A percentile compares a stretch with the other conserved stretches of the same genome.
phyloP scores from a whole-genome alignment of 1,140 invertebrate genomes.

The Brachionus calyciflorus region DNA sequence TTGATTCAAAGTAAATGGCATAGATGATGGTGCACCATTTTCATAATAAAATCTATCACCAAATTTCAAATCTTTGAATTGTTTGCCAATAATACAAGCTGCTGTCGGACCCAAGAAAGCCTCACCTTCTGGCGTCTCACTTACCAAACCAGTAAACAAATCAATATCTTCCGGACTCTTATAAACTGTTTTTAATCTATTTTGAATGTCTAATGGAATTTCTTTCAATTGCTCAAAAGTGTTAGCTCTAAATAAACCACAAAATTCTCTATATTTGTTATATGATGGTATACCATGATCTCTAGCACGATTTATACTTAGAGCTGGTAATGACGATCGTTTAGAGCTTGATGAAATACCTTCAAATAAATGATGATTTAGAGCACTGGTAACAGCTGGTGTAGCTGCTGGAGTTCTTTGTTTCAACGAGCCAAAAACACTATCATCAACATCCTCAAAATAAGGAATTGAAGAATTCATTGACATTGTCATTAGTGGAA shows the following conservation, averaged over 20 bases:
- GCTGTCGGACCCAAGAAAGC: slow-evolving; percentile 89
- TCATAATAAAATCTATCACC: slow-evolving; percentile 92
- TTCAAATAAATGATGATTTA: slow-evolving; percentile 2
- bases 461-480: background rate
- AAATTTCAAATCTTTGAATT: slow-evolving; percentile 79
- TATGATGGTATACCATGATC: slow-evolving; percentile 92
- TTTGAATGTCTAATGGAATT: background rate
- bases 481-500: background rate
- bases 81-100: slow-evolving; percentile 86
- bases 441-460: background rate
- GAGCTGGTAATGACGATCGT: background rate
- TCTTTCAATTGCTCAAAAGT: slow-evolving; percentile 62
- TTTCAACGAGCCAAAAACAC: background rate
- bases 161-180: slow-evolving; percentile 49
- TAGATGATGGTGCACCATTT: background rate
- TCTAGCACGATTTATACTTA: slow-evolving; percentile 77
- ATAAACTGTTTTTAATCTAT: slow-evolving; percentile 11
- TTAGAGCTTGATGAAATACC: background rate
- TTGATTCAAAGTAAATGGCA: background rate
- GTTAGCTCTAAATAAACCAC: slow-evolving; percentile 64
- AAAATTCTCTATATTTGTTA: slow-evolving; percentile 78
- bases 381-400: background rate
- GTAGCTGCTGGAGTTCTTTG: background rate
- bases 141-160: slow-evolving; percentile 67
- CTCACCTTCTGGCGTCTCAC: slow-evolving; percentile 75